These are phyloP conservation scores for Mirza zaza DNA, from an alignment of 2,113 vertebrate genomes.

Conservation along the genomic window DNA sequence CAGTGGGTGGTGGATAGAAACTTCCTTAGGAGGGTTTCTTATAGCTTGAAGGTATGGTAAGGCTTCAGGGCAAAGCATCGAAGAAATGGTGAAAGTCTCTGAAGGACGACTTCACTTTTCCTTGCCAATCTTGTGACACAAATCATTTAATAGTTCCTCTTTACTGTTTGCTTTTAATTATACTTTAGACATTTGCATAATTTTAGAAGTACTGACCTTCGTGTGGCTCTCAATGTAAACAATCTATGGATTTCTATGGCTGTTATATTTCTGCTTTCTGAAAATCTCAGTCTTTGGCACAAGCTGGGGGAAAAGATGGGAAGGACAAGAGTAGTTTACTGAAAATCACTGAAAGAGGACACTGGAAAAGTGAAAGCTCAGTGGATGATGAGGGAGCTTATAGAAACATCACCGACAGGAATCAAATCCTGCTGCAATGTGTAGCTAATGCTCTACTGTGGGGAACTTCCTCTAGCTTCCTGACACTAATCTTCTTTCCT, in stretches of 20 bases:
- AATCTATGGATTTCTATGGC: not conserved
- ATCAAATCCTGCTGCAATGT: not conserved
- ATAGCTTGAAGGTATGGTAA: not conserved
- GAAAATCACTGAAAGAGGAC: not conserved
- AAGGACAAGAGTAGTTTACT: not conserved
- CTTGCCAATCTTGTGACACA: not conserved
- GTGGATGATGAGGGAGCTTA: not conserved
- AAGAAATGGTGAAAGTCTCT: not conserved
- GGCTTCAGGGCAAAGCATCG: not conserved
- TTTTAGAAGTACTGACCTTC: not conserved
- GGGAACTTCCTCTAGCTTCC: not conserved
- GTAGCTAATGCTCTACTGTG: not conserved
- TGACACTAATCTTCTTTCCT: not conserved
- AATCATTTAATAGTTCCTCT: not conserved
- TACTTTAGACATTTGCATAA: not conserved
- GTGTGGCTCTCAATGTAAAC: not conserved
- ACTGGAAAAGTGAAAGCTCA: not conserved
- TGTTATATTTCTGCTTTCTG: not conserved
- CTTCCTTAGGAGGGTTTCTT: not conserved
- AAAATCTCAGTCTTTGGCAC: not conserved
- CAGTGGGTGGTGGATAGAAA: not conserved
- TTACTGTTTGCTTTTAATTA: not conserved
- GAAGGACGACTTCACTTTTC: not conserved
- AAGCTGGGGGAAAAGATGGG: not conserved
- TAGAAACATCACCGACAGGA: not conserved